phyloP scores from a whole-genome alignment of 2,797 vertebrate genomes.

The Distichodus sexfasciatus region DNA sequence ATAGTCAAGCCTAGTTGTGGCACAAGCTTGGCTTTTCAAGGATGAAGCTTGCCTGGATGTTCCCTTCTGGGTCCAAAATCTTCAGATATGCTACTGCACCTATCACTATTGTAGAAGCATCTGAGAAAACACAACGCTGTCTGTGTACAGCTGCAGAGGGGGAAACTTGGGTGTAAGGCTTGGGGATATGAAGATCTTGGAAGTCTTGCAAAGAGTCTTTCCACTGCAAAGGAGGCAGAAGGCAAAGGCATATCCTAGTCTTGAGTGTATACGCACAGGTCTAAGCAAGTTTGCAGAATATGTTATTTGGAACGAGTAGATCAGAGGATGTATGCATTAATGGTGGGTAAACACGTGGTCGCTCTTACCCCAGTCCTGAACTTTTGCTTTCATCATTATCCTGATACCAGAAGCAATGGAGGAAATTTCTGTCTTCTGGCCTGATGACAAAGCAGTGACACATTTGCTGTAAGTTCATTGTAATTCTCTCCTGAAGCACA shows the following conservation, averaged over 20 bases:
- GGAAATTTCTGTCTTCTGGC: neutral
- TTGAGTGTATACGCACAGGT: neutral
- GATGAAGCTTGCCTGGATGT: neutral
- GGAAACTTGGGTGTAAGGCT: neutral
- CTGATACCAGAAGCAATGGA: neutral
- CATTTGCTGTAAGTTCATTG: neutral
- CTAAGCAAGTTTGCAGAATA: no score
- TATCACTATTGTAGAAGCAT: slow-evolving; percentile 9
- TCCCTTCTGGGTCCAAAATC: neutral
- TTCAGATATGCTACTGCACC: slow-evolving; percentile 3
- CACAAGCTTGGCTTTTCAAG: neutral
- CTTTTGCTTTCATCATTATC: neutral
- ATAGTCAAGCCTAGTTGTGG: neutral
- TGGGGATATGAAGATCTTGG: neutral
- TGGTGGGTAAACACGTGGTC: no score
- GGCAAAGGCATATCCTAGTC: slow-evolving; percentile 4
- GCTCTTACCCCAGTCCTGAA: neutral
- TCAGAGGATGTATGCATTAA: no score
- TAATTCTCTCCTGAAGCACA: neutral
- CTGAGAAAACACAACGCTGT: slow-evolving; percentile 5
- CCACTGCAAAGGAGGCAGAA: neutral
- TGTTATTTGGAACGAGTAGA: no score
- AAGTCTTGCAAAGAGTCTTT: slow-evolving; percentile 14
- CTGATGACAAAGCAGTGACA: neutral
- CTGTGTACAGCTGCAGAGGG: neutral